Evolutionary conservation across 2,888 invertebrate species (phyloP).

Genomic region (Hyposoter dolosus): DNA sequence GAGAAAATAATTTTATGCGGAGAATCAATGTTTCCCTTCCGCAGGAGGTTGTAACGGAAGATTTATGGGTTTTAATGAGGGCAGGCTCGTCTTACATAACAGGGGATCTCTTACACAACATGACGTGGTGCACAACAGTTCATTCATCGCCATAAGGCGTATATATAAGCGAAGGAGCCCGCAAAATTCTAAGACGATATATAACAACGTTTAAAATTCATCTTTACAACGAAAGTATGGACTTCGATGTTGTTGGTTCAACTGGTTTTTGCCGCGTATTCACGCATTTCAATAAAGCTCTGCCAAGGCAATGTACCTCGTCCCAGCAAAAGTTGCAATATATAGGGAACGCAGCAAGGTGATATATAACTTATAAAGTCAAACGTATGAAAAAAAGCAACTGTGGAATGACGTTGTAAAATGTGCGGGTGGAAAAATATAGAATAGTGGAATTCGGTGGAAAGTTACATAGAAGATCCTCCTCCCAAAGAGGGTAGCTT

Average conservation of each 20-base stretch:
- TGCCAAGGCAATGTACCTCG: constrained; percentile 12
- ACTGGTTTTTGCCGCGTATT: not conserved
- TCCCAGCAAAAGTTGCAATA: constrained; percentile 1
- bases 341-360: not conserved
- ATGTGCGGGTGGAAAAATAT: constrained; percentile 24
- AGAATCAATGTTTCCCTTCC: not conserved
- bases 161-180: not conserved
- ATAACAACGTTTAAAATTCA: not conserved
- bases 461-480: constrained; percentile 30
- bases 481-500: constrained; percentile 18
- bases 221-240: no score
- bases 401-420: not conserved
- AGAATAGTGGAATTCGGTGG: not conserved
- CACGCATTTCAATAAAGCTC: constrained; percentile 47
- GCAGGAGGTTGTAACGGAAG: not conserved
- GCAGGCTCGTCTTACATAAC: not conserved
- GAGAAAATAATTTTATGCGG: not conserved
- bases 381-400: constrained; percentile 25
- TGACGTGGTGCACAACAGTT: not conserved
- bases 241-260: constrained; percentile 2
- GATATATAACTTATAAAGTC: constrained; percentile 5
- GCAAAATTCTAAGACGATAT: not conserved
- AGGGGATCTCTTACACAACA: not conserved
- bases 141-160: not conserved
- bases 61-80: not conserved